Evolutionary conservation across 1,140 invertebrate species (phyloP).

Genomic region (Nebria ingens): DNA sequence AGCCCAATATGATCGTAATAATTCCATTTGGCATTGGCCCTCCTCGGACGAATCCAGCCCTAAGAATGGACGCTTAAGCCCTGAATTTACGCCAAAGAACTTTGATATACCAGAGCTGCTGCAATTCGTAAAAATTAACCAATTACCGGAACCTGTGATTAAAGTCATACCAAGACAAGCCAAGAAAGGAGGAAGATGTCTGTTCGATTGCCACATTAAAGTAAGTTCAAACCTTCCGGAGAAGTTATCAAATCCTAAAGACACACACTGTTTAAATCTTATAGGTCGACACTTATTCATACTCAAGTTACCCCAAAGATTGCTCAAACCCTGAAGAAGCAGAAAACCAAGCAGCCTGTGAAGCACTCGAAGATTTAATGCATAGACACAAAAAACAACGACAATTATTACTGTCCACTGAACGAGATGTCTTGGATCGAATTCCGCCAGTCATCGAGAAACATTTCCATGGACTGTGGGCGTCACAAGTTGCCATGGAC

Average conservation of each 20-base stretch:
- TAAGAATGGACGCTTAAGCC: no score
- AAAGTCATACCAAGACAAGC: constrained; percentile 17
- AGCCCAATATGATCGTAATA: no score
- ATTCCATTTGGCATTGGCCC: no score
- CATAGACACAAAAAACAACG: constrained; percentile 25
- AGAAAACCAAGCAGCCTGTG: constrained; percentile 39
- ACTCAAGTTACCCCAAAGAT: constrained; percentile 46
- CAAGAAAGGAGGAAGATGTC: constrained; percentile 29
- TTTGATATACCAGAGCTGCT: neutral
- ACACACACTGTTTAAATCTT: no score
- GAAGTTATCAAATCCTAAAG: neutral
- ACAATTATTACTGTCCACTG: constrained; percentile 21
- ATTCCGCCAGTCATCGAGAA: constrained; percentile 38
- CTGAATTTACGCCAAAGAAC: no score
- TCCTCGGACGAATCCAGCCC: no score
- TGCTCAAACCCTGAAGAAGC: constrained; percentile 40
- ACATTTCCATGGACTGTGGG: constrained; percentile 33
- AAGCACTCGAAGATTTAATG: constrained; percentile 37
- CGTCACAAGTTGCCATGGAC: constrained; percentile 25
- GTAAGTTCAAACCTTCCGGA: constrained; percentile 22
- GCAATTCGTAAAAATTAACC: constrained; percentile 11
- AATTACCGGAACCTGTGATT: constrained; percentile 17
- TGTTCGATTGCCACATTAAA: constrained; percentile 35
- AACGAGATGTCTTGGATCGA: constrained; percentile 31
- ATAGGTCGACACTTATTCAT: constrained; percentile 39